phyloP scores from a whole-genome alignment of 2,888 invertebrate genomes.

The Melipona beecheii region DNA sequence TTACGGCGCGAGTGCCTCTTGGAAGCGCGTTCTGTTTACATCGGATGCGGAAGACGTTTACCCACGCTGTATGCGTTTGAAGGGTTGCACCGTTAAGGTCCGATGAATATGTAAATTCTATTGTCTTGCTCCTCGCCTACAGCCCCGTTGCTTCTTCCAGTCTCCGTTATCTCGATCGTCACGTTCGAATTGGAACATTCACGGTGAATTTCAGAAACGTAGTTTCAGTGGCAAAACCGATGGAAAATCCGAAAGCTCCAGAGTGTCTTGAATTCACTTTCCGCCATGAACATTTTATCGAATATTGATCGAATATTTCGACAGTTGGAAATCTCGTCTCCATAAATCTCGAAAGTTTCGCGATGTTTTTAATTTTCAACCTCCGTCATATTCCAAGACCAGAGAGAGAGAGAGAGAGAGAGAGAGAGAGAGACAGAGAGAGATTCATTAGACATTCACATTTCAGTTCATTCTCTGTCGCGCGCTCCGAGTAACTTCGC shows the following conservation, averaged over 20 bases:
- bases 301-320: neutral
- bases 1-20: constrained; percentile 53
- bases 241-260: neutral
- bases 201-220: neutral
- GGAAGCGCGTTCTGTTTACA: constrained; percentile 61
- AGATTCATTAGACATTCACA: neutral
- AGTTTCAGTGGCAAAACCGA: neutral
- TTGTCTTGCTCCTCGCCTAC: constrained; percentile 51
- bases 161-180: constrained; percentile 39
- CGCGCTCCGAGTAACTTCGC: neutral
- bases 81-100: constrained; percentile 65
- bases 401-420: too few relatives aligned
- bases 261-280: neutral
- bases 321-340: neutral
- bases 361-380: too few relatives aligned
- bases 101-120: constrained; percentile 73
- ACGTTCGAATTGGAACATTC: constrained; percentile 41
- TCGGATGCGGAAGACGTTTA: constrained; percentile 60
- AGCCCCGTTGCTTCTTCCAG: constrained; percentile 9
- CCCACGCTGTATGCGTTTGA: constrained; percentile 55
- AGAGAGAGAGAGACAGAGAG: too few relatives aligned
- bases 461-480: neutral
- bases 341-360: too few relatives aligned
- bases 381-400: too few relatives aligned
- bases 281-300: neutral